Evolutionary conservation across 2,797 vertebrate species (phyloP), one percentile per base, ranked within the genome.

Genomic region (Austrolebias charrua): DNA sequence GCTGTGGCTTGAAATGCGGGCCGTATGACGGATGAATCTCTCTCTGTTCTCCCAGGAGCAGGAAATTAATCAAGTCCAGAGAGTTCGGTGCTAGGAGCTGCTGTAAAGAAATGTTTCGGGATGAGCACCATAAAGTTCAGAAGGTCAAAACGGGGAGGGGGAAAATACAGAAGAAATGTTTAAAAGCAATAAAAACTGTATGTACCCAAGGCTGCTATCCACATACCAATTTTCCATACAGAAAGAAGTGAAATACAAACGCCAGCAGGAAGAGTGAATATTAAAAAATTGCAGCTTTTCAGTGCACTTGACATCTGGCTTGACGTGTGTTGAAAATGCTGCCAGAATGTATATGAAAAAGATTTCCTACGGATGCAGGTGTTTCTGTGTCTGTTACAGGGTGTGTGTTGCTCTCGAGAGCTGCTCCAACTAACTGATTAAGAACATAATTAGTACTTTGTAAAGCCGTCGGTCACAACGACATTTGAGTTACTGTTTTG

Each of bases 51-150:
- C 69, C 57, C 65, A 79, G 66, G 59, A 71, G 73, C 63, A 80
- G 65, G 61, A 81, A 78, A 88, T 86, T 73, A 85, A 87, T 88
- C 87, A 89, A 76, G 78, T 69, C 59, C 50, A 80, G 82, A 69
- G 66, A 73, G 75, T 71, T 46, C 57, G n/a, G 45, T 52, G 76
- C 61, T 79, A 67, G 20, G 18, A 44, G 55, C 64, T 60, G 69
- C 40, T 45, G 62, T 28, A 51, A 60, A 73, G 53, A 54, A 80
- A 83, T 66, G 76, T 80, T 70, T 55, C 75, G 71, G 55, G 57
- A 69, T n/a, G 66, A 73, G 80, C 58, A 55, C 51, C 29, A 64
- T 70, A 69, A 75, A 78, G 75, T 85, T 84, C 62, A 79, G 43
- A 66, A 62, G 58, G 55, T 51, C 44, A 46, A 20, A 68, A 66